Evolutionary conservation across 2,797 vertebrate genomes (phyloP).

Genomic region (Enteromius anoplus): DNA sequence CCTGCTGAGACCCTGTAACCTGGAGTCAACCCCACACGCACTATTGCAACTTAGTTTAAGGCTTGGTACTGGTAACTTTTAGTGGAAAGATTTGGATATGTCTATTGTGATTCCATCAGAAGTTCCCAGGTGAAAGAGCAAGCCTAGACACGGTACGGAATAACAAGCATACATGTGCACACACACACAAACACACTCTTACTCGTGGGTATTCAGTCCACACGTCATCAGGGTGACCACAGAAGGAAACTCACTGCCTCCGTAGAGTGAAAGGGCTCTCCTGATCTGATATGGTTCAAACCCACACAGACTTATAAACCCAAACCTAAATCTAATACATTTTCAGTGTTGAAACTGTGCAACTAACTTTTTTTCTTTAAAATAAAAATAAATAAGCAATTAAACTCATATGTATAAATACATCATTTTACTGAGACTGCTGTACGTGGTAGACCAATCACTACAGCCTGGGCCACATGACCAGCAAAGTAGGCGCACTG

Average conservation of each 20-base stretch:
- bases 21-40: constrained; percentile 37
- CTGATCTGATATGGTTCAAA: constrained; percentile 28
- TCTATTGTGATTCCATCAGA: constrained; percentile 23
- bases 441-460: too few species aligned
- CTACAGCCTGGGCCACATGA: too few species aligned
- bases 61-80: constrained; percentile 8
- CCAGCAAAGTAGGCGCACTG: too few species aligned
- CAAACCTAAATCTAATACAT: background rate
- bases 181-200: constrained; percentile 18
- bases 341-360: background rate
- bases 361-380: background rate
- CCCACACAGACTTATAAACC: background rate
- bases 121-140: constrained; percentile 47
- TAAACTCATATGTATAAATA: background rate
- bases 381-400: background rate
- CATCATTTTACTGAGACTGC: background rate
- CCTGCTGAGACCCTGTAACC: constrained; percentile 40
- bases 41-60: background rate
- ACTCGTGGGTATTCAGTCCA: constrained; percentile 36
- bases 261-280: constrained; percentile 68
- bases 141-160: constrained; percentile 53
- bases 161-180: constrained; percentile 47
- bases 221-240: constrained; percentile 64
- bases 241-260: constrained; percentile 73
- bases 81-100: constrained; percentile 37